Evolutionary conservation across 1,140 invertebrate genomes (phyloP).

Genomic region (Orchesella cincta): DNA sequence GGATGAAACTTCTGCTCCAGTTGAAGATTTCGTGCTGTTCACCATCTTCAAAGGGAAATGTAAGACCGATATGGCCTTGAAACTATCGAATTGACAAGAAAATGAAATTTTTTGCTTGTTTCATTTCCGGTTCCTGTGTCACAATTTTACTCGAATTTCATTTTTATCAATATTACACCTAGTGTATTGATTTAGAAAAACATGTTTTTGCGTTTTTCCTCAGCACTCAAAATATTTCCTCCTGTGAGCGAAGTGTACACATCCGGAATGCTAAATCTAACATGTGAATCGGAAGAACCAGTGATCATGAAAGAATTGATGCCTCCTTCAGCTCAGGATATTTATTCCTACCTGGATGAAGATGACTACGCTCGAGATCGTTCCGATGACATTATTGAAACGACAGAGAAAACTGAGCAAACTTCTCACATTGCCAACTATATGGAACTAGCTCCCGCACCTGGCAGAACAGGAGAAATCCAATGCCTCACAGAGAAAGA

Average conservation of each 20-base stretch:
- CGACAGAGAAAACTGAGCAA: slow-evolving; percentile 35
- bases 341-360: slow-evolving; percentile 23
- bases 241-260: slow-evolving; percentile 27
- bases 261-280: slow-evolving; percentile 33
- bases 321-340: neutral
- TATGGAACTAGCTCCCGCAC: slow-evolving; percentile 29
- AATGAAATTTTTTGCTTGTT: too few relatives aligned
- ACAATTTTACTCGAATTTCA: too few relatives aligned
- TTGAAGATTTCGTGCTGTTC: neutral
- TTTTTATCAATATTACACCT: too few relatives aligned
- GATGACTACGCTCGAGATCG: slow-evolving; percentile 11
- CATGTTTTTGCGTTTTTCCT: too few relatives aligned
- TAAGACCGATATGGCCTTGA: too few relatives aligned
- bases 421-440: slow-evolving; percentile 41
- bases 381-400: slow-evolving; percentile 35
- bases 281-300: slow-evolving; percentile 42
- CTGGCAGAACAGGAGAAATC: slow-evolving; percentile 36
- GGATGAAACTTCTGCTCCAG: neutral
- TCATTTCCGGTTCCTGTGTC: too few relatives aligned
- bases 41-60: slow-evolving; percentile 34
- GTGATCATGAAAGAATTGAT: slow-evolving; percentile 34
- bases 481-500: slow-evolving; percentile 42
- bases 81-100: too few relatives aligned
- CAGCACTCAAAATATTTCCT: slow-evolving; percentile 33
- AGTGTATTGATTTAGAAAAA: too few relatives aligned